Percentiles rank a stretch among this genome's conserved stretches.
Evolutionary conservation across 2,888 invertebrate genomes (phyloP).

Genomic region (Heliconius hortense): DNA sequence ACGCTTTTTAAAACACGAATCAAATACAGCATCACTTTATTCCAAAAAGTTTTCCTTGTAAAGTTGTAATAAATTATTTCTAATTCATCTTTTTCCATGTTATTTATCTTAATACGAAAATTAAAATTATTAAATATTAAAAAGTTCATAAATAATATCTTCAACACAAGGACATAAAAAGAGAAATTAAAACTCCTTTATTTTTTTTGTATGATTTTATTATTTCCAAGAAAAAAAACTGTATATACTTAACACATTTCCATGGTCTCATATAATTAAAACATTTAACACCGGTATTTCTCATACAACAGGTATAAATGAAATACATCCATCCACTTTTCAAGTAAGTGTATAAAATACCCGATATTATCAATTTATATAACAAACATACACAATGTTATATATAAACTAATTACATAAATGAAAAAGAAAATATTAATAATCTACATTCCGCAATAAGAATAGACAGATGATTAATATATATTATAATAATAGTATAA

Average conservation of each 20-base stretch:
- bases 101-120: not conserved
- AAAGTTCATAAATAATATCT: not conserved
- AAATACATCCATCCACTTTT: not conserved
- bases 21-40: not conserved
- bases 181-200: not conserved
- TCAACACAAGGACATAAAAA: not conserved
- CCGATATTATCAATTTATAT: not conserved
- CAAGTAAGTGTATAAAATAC: not conserved
- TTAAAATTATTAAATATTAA: not conserved
- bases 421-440: not conserved
- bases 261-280: slow-evolving; percentile 19
- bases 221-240: slow-evolving; percentile 8
- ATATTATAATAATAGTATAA: slow-evolving; percentile 3
- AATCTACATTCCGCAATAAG: not conserved
- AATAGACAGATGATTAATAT: slow-evolving; percentile 3
- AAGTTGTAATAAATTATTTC: not conserved
- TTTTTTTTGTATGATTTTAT: slow-evolving; percentile 7
- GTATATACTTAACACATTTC: slow-evolving; percentile 7
- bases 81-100: not conserved
- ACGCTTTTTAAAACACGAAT: slow-evolving; percentile 1
- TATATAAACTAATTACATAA: not conserved
- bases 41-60: not conserved
- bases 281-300: not conserved
- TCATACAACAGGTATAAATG: not conserved
- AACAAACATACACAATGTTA: slow-evolving; percentile 7